These are phyloP conservation scores for Nasonia vitripennis DNA, from an alignment of 1,140 invertebrate genomes.

Conservation along the genomic window DNA sequence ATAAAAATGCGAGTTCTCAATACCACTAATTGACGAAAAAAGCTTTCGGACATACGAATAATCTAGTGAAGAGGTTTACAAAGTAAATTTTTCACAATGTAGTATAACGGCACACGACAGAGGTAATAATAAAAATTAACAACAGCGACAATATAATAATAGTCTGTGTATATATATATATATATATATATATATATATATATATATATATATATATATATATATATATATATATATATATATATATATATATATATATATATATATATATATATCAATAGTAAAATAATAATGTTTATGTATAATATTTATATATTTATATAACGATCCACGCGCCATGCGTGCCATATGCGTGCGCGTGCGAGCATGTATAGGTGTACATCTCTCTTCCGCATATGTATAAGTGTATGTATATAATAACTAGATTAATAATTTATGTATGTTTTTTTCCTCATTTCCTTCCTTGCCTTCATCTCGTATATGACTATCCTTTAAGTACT, in stretches of 20 bases:
- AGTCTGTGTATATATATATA: background rate
- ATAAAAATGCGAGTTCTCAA: conserved; percentile 27
- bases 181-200: conserved; percentile 14
- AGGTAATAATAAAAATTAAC: conserved; percentile 28
- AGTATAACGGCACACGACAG: background rate
- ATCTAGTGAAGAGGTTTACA: background rate
- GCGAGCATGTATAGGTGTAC: conserved; percentile 6
- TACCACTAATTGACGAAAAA: background rate
- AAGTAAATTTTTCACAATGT: background rate
- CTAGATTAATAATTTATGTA: conserved; percentile 51
- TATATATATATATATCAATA: conserved; percentile 20
- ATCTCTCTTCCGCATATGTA: conserved; percentile 22
- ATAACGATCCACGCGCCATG: conserved; percentile 40
- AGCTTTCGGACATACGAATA: background rate
- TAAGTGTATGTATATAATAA: conserved; percentile 27
- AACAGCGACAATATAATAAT: conserved; percentile 40
- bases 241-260: background rate
- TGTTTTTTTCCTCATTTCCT: conserved; percentile 26
- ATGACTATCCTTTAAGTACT: conserved; percentile 58
- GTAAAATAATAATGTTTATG: conserved; percentile 33
- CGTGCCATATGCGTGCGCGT: conserved; percentile 34
- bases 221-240: conserved; percentile 12
- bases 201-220: background rate
- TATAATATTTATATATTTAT: conserved; percentile 46
- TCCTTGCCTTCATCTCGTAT: conserved; percentile 7